phyloP scores from a whole-genome alignment of 2,797 vertebrate genomes.

The Galagoides demidoff region DNA sequence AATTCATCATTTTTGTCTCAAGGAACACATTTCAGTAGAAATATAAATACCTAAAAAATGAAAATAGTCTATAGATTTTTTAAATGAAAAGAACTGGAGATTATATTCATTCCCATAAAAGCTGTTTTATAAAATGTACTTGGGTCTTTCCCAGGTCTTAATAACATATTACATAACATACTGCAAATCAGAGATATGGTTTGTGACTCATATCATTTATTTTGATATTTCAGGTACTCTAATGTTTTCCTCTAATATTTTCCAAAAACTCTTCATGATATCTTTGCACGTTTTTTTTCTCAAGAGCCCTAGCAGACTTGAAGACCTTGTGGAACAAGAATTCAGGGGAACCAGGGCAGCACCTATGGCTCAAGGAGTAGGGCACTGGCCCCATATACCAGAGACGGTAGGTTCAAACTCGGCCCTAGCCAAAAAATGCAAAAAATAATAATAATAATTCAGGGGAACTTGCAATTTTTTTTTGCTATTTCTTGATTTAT shows the following conservation, averaged over 20 bases:
- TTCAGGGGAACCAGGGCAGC: neutral
- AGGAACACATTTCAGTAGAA: neutral
- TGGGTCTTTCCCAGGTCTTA: neutral
- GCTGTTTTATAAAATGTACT: neutral
- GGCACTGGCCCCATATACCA: too few relatives aligned
- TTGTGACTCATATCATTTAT: conserved; percentile 59
- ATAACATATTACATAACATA: neutral
- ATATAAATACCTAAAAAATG: neutral
- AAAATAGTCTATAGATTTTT: neutral
- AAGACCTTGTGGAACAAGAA: neutral
- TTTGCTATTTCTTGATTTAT: neutral
- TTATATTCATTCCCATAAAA: conserved; percentile 14
- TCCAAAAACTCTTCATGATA: neutral
- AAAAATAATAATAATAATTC: neutral
- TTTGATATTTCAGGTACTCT: conserved; percentile 53
- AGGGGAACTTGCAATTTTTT: neutral
- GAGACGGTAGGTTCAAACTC: too few relatives aligned
- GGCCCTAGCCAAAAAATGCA: too few relatives aligned
- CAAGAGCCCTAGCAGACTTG: neutral
- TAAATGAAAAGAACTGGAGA: neutral
- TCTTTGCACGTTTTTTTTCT: conserved; percentile 10
- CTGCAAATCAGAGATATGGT: conserved; percentile 27
- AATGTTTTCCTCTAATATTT: conserved; percentile 37
- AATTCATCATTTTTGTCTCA: neutral
- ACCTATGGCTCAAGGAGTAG: too few relatives aligned